Percentiles rank a stretch among this genome's conserved stretches.
These are phyloP conservation scores for Heliornis fulica DNA, from an alignment of 2,113 vertebrate species.

Conservation along the genomic window DNA sequence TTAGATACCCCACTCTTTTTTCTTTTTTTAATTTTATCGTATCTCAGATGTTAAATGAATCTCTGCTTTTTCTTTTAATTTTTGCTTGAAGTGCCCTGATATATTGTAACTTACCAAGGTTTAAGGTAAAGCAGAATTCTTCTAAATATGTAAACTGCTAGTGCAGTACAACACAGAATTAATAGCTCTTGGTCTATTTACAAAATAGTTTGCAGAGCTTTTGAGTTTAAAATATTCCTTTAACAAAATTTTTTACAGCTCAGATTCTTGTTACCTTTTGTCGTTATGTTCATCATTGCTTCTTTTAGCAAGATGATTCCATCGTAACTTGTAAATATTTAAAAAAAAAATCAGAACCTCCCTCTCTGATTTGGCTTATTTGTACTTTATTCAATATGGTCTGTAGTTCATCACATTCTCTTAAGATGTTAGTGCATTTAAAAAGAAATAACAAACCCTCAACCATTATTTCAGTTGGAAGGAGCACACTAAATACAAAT, in stretches of 20 bases:
- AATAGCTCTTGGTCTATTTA: background rate
- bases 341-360: background rate
- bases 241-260: background rate
- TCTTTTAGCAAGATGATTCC: background rate
- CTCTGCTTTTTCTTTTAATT: background rate
- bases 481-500: background rate
- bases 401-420: background rate
- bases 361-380: background rate
- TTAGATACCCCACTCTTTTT: background rate
- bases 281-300: background rate
- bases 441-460: rapidly evolving
- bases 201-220: background rate
- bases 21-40: background rate
- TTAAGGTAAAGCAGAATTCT: background rate
- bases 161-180: background rate
- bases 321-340: background rate
- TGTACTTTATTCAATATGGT: background rate
- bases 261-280: background rate
- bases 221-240: background rate
- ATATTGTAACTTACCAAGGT: background rate
- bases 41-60: background rate
- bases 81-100: background rate
- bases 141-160: background rate
- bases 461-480: background rate
- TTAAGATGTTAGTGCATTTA: background rate